phyloP scores from a whole-genome alignment of 2,113 vertebrate species.

The Percopsis transmontana region DNA sequence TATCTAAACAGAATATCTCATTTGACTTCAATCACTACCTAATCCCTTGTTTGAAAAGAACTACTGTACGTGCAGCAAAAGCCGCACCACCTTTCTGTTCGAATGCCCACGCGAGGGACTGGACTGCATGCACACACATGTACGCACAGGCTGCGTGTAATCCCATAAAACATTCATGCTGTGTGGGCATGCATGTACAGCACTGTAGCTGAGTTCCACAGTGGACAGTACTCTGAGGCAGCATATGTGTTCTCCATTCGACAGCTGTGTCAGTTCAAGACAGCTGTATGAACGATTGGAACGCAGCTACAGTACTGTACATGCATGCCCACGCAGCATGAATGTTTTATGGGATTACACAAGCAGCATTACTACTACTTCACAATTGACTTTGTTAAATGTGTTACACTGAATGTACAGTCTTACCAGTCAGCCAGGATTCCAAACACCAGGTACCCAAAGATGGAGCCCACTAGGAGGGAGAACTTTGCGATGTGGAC shows the following conservation, averaged over 20 bases:
- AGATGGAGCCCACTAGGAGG: constrained; percentile 94
- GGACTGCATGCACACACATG: too few species aligned
- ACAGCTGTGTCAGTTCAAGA: too few species aligned
- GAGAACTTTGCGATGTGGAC: constrained; percentile 98
- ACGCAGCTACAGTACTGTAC: neutral
- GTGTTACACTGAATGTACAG: neutral
- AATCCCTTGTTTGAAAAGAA: too few species aligned
- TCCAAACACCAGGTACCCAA: constrained; percentile 95
- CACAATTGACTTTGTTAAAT: neutral
- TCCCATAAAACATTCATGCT: neutral
- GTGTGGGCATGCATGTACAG: neutral
- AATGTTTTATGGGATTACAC: neutral
- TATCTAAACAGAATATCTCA: too few species aligned
- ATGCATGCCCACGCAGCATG: neutral
- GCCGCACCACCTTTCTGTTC: too few species aligned
- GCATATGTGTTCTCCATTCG: too few species aligned
- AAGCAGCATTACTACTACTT: neutral
- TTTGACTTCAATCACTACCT: too few species aligned
- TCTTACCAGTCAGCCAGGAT: constrained; percentile 97
- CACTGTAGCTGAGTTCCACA: neutral
- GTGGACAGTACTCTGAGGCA: neutral
- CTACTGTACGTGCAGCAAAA: too few species aligned
- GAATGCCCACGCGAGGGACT: too few species aligned
- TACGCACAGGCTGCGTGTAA: too few species aligned
- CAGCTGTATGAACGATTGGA: too few species aligned